phyloP scores from a whole-genome alignment of 2,797 vertebrate genomes.

The Pteronotus mesoamericanus region DNA sequence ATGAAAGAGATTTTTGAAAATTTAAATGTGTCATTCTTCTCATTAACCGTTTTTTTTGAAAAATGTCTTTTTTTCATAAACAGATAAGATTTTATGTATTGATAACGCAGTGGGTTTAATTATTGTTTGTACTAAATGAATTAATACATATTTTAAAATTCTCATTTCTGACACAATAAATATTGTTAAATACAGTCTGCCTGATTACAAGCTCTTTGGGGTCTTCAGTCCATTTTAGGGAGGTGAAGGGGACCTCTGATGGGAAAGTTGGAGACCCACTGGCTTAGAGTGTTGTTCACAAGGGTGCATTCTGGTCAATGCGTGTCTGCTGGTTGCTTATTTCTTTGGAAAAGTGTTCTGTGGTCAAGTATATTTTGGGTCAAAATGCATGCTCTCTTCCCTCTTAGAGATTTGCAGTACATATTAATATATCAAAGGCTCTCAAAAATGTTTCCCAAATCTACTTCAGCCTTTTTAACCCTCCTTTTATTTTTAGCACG shows the following conservation, averaged over 20 bases:
- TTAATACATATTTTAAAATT: neutral
- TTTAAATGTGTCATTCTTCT: neutral
- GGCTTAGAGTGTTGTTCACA: neutral
- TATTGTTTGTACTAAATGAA: neutral
- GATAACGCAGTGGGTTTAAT: neutral
- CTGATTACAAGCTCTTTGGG: neutral
- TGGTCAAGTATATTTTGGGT: neutral
- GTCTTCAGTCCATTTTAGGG: neutral
- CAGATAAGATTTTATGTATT: neutral
- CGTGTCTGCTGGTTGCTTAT: neutral
- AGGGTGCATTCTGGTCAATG: neutral
- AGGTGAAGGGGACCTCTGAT: neutral
- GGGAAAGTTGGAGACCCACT: neutral
- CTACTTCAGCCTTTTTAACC: neutral
- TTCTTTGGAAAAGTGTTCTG: neutral
- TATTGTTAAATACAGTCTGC: neutral
- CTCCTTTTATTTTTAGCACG: neutral
- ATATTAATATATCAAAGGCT: neutral
- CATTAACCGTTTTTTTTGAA: neutral
- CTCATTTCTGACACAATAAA: neutral
- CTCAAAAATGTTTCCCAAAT: neutral
- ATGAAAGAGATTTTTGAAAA: neutral
- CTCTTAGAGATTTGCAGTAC: neutral
- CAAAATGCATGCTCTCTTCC: neutral
- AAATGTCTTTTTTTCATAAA: neutral